Conservation (phyloP, 92 coral and sea anemone genomes). For the Phymanthus crucifer region DNA sequence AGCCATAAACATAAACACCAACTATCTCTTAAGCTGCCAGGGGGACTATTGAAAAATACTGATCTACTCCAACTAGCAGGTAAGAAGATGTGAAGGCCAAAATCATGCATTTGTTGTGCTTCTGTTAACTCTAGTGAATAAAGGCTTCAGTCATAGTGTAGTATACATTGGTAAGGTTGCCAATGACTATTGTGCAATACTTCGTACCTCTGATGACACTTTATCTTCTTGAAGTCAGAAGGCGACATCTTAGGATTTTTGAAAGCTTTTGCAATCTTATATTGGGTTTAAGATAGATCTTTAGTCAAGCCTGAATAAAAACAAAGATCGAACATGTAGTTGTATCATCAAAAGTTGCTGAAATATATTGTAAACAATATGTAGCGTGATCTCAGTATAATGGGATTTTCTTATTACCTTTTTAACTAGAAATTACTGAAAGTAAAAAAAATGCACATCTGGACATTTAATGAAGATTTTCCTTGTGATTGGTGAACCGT, state of each 20-base stretch:
- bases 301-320: not conserved
- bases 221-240: not conserved
- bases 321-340: not conserved
- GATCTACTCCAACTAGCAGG: conserved; percentile 70
- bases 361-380: not conserved
- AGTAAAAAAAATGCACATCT: too few relatives aligned
- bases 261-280: not conserved
- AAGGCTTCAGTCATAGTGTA: not conserved
- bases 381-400: not conserved
- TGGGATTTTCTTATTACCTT: not conserved
- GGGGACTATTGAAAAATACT: conserved; percentile 62
- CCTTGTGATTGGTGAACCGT: too few relatives aligned
- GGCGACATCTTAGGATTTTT: not conserved
- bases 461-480: too few relatives aligned
- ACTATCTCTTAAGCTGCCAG: conserved; percentile 68
- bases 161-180: not conserved
- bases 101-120: not conserved
- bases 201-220: not conserved
- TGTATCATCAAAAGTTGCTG: too few relatives aligned
- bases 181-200: not conserved
- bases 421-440: not conserved
- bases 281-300: not conserved
- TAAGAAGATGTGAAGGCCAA: conserved; percentile 34
- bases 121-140: not conserved
- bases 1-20: conserved; percentile 98